A percentile compares a stretch with the other conserved stretches of the same genome.
These are phyloP conservation scores for Heliconius hewitsoni DNA, from an alignment of 1,140 invertebrate species.

Conservation along the genomic window DNA sequence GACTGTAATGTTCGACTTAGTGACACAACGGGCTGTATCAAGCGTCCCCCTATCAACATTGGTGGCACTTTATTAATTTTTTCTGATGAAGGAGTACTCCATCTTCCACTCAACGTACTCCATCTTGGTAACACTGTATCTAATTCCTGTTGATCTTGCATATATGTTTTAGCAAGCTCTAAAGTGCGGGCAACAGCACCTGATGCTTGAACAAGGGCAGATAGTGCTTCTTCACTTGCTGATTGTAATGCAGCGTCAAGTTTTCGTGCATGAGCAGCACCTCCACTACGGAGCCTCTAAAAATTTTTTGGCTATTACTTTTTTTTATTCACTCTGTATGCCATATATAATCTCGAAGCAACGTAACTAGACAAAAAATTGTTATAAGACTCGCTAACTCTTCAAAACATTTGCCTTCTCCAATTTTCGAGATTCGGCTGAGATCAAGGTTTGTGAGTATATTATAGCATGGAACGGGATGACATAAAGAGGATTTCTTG, in stretches of 20 bases:
- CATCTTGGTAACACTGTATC: conserved; percentile 54
- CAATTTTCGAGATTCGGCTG: no score
- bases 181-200: conserved; percentile 54
- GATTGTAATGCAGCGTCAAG: conserved; percentile 60
- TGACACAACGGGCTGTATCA: conserved; percentile 68
- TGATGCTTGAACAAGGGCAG: conserved; percentile 65
- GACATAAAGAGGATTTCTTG: no score
- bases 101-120: conserved; percentile 47
- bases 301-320: conserved; percentile 25
- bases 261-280: conserved; percentile 51
- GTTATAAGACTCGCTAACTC: no score
- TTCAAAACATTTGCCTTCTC: no score
- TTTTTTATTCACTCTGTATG: no score
- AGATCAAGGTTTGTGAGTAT: no score
- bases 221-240: conserved; percentile 59
- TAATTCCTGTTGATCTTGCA: conserved; percentile 57
- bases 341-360: no score
- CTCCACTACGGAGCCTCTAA: conserved; percentile 59
- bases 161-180: conserved; percentile 60
- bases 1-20: conserved; percentile 55
- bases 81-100: conserved; percentile 47
- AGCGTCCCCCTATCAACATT: conserved; percentile 60
- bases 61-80: conserved; percentile 65
- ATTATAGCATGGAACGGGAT: no score
- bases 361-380: no score